Evolutionary conservation across 1,140 invertebrate species (phyloP).

Genomic region (Zaprionus lachaisei): DNA sequence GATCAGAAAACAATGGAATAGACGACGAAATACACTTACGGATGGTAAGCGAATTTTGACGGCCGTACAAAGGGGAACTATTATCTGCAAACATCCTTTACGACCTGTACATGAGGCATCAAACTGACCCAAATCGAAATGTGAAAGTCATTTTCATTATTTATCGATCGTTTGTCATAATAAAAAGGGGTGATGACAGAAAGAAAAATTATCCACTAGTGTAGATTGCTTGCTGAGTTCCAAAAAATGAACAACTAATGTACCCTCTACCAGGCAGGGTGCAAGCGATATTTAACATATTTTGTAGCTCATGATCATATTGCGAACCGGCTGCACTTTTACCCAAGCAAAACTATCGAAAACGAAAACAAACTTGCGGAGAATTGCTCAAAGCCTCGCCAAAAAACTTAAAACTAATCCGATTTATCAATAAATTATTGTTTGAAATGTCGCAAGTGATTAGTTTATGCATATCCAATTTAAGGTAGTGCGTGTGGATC

Average conservation of each 20-base stretch:
- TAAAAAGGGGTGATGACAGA: slow-evolving; percentile 19
- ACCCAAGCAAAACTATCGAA: slow-evolving; percentile 21
- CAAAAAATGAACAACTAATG: neutral
- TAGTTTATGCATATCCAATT: slow-evolving; percentile 6
- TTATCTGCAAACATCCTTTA: neutral
- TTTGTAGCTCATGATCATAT: slow-evolving; percentile 59
- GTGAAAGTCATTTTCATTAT: slow-evolving; percentile 27
- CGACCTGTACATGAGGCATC: slow-evolving; percentile 19
- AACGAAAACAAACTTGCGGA: slow-evolving; percentile 13
- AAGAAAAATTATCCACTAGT: neutral
- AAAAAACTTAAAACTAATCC: slow-evolving; percentile 1
- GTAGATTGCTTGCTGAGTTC: neutral
- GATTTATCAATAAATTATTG: slow-evolving; percentile 12
- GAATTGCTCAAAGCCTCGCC: slow-evolving; percentile 1
- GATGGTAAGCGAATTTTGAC: neutral
- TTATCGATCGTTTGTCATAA: slow-evolving; percentile 10
- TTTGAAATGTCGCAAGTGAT: neutral
- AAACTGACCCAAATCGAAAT: slow-evolving; percentile 23
- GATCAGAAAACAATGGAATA: neutral
- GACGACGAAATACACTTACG: slow-evolving; percentile 17
- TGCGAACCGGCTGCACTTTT: slow-evolving; percentile 52
- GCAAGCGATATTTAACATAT: slow-evolving; percentile 54
- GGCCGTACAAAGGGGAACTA: neutral
- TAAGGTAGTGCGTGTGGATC: neutral
- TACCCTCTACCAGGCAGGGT: slow-evolving; percentile 20